Percentiles rank a stretch among this genome's conserved stretches.
Evolutionary conservation across 2,113 vertebrate species (phyloP).

Genomic region (Conger conger): DNA sequence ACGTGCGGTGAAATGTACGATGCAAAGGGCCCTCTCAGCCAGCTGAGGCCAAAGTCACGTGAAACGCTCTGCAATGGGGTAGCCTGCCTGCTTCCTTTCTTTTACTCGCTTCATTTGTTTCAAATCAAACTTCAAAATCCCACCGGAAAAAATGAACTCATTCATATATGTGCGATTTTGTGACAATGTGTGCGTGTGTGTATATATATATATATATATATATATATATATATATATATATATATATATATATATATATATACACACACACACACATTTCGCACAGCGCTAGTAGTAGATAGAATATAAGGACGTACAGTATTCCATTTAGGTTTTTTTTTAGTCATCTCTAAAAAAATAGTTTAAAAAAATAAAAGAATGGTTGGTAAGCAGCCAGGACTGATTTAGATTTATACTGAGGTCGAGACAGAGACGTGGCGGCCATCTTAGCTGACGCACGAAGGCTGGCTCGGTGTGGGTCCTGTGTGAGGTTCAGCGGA

Average conservation of each 20-base stretch:
- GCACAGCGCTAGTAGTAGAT: conserved; percentile 26
- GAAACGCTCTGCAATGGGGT: conserved; percentile 33
- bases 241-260: conserved; percentile 28
- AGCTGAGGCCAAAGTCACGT: conserved; percentile 62
- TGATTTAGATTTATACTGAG: conserved; percentile 14
- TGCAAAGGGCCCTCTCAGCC: conserved; percentile 60
- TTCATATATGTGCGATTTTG: not conserved
- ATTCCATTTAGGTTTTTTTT: conserved; percentile 43
- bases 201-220: no score
- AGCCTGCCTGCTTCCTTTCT: conserved; percentile 25
- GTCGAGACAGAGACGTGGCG: not conserved
- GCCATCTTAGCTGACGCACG: conserved; percentile 16
- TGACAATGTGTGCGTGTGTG: no score
- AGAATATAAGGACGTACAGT: conserved; percentile 43
- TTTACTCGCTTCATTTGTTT: not conserved
- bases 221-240: conserved; percentile 16
- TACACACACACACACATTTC: conserved; percentile 26
- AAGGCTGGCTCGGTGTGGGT: conserved; percentile 48
- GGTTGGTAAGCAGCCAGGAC: conserved; percentile 46
- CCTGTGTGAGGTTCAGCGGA: conserved; percentile 30
- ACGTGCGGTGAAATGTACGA: conserved; percentile 28
- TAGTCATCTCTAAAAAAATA: conserved; percentile 59
- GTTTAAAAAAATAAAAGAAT: conserved; percentile 61
- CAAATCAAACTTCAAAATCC: conserved; percentile 18
- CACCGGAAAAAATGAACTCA: conserved; percentile 19